phyloP scores from a whole-genome alignment of 2,113 vertebrate genomes.

The Lagopus muta region DNA sequence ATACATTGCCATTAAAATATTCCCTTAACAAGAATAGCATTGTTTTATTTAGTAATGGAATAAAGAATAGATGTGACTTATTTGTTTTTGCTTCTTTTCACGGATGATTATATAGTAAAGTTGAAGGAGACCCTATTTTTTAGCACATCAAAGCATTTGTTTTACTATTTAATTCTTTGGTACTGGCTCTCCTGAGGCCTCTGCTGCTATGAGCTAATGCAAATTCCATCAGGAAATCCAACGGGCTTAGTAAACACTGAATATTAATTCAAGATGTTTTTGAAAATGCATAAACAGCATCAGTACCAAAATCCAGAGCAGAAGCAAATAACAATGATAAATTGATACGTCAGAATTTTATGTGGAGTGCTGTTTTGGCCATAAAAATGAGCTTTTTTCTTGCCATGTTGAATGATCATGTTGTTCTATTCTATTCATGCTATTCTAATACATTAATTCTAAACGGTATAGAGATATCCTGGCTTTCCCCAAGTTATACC shows the following conservation, averaged over 20 bases:
- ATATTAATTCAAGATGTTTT: conserved; percentile 67
- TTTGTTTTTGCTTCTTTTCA: conserved; percentile 15
- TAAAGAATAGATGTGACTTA: not conserved
- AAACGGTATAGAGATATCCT: fast-evolving
- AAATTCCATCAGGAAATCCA: conserved; percentile 63
- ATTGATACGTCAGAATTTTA: conserved; percentile 47
- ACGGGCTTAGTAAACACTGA: conserved; percentile 41
- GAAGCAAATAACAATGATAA: conserved; percentile 51
- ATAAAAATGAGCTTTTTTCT: conserved; percentile 26
- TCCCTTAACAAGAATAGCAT: not conserved
- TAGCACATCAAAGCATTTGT: conserved; percentile 53
- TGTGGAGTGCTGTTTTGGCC: not conserved
- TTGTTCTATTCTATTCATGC: not conserved
- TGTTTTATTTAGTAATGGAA: not conserved
- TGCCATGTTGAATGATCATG: not conserved
- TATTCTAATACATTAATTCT: not conserved
- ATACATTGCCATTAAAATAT: not conserved
- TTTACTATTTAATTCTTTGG: conserved; percentile 54
- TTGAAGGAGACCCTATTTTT: conserved; percentile 26
- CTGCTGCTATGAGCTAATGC: conserved; percentile 50
- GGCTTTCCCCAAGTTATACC: not conserved
- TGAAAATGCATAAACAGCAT: conserved; percentile 39
- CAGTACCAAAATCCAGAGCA: conserved; percentile 35
- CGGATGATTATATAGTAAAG: not conserved
- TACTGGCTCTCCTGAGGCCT: conserved; percentile 24